Evolutionary conservation across 2,113 vertebrate genomes (phyloP).

Genomic region (Nycticorax nycticorax): DNA sequence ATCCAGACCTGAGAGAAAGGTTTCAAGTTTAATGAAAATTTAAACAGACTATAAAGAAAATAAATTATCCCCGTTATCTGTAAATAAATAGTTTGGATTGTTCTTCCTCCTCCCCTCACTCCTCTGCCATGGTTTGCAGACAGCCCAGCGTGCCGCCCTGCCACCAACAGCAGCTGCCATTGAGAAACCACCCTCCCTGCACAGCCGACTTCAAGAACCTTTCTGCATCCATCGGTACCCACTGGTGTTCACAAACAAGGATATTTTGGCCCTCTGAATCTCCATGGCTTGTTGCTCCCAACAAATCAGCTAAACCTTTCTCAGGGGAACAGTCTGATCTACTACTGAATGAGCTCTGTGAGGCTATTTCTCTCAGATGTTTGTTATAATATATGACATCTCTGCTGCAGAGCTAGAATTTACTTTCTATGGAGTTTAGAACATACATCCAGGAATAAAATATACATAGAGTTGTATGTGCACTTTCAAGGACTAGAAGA

Average conservation of each 20-base stretch:
- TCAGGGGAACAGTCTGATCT: not conserved
- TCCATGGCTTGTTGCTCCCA: not conserved
- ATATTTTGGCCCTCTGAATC: not conserved
- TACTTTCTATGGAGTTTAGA: conserved; percentile 39
- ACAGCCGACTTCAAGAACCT: not conserved
- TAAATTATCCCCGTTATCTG: not conserved
- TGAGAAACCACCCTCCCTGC: not conserved
- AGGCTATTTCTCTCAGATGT: not conserved
- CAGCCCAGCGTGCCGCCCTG: fast-evolving
- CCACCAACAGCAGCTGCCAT: not conserved
- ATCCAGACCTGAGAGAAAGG: not conserved
- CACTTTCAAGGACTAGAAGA: not conserved
- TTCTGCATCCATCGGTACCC: not conserved
- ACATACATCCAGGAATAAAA: not conserved
- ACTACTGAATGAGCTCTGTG: not conserved
- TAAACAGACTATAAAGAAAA: conserved; percentile 4
- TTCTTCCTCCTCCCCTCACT: not conserved
- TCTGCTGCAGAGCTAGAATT: not conserved
- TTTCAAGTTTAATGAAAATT: not conserved
- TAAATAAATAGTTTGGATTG: not conserved
- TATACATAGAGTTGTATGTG: not conserved
- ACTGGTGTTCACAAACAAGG: not conserved
- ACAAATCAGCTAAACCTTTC: not conserved
- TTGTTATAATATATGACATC: not conserved
- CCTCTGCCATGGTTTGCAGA: not conserved